phyloP scores from a whole-genome alignment of 1,140 invertebrate genomes.

The Phthorimaea operculella region DNA sequence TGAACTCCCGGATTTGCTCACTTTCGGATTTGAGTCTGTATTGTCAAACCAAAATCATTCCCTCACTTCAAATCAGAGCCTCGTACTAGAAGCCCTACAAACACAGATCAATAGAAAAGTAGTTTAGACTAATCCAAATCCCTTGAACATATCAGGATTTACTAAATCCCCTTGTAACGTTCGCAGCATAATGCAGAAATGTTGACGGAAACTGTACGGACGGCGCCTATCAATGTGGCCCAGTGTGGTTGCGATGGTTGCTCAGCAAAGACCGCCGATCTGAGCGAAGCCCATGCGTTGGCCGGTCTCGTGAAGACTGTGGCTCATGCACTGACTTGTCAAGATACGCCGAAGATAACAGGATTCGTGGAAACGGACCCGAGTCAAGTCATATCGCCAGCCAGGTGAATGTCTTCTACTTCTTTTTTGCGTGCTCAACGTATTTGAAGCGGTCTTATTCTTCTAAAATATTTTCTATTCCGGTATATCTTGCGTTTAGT shows the following conservation, averaged over 20 bases:
- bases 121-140: slow-evolving; percentile 8
- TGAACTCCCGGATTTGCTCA: too few relatives aligned
- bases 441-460: too few relatives aligned
- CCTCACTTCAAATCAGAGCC: too few relatives aligned
- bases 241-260: slow-evolving; percentile 25
- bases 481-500: too few relatives aligned
- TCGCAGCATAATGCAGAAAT: slow-evolving; percentile 43
- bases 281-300: slow-evolving; percentile 53
- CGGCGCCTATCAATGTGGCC: slow-evolving; percentile 19
- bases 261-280: slow-evolving; percentile 32
- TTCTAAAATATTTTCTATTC: too few relatives aligned
- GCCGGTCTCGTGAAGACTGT: slow-evolving; percentile 44
- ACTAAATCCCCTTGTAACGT: slow-evolving; percentile 6
- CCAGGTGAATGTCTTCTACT: slow-evolving; percentile 27
- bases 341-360: slow-evolving; percentile 44
- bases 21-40: too few relatives aligned
- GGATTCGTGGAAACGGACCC: slow-evolving; percentile 50
- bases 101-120: slow-evolving; percentile 1
- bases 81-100: slow-evolving; percentile 7
- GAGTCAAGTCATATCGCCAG: slow-evolving; percentile 42
- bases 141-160: slow-evolving; percentile 8
- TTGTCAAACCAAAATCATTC: too few relatives aligned
- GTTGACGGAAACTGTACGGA: slow-evolving; percentile 45
- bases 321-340: slow-evolving; percentile 43
- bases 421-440: too few relatives aligned